A percentile compares a stretch with the other conserved stretches of the same genome.
phyloP scores from a whole-genome alignment of 2,888 invertebrate genomes.

The Taphrorychus bicolor region DNA sequence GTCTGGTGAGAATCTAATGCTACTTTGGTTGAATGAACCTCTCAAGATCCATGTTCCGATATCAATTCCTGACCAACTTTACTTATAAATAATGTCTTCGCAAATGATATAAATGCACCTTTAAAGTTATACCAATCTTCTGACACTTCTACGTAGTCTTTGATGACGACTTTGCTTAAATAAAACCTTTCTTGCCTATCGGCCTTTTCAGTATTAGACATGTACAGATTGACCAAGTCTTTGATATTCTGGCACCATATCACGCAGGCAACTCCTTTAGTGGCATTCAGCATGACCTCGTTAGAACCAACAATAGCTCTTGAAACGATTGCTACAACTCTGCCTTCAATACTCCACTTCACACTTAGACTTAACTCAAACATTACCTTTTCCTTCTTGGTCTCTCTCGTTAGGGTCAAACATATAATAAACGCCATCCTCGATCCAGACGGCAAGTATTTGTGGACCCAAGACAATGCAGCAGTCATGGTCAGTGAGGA shows the following conservation, averaged over 20 bases:
- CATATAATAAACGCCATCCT: slow-evolving; percentile 58
- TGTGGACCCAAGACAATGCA: slow-evolving; percentile 58
- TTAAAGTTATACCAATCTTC: slow-evolving; percentile 57
- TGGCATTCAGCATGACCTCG: slow-evolving; percentile 43
- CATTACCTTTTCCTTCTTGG: slow-evolving; percentile 48
- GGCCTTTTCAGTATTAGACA: slow-evolving; percentile 53
- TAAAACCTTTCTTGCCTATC: slow-evolving; percentile 44
- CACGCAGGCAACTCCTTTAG: slow-evolving; percentile 56
- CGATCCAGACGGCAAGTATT: slow-evolving; percentile 58
- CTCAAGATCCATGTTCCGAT: slow-evolving; percentile 56
- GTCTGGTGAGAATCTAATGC: slow-evolving; percentile 53
- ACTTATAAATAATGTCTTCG: neutral
- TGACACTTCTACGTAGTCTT: slow-evolving; percentile 51
- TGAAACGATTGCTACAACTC: neutral
- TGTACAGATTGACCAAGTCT: slow-evolving; percentile 56
- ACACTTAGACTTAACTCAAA: too few relatives aligned
- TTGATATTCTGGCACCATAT: slow-evolving; percentile 55
- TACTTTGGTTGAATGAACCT: slow-evolving; percentile 54
- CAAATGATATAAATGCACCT: slow-evolving; percentile 50
- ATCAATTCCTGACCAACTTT: slow-evolving; percentile 41
- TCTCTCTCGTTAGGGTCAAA: slow-evolving; percentile 61
- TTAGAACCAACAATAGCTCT: slow-evolving; percentile 43
- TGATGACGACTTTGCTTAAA: slow-evolving; percentile 54
- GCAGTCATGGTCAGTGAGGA: slow-evolving; percentile 55
- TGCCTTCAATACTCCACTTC: neutral